Evolutionary conservation across 2,888 invertebrate species (phyloP), one percentile per base, ranked within the genome.

Genomic region (Alloplasta piceator): DNA sequence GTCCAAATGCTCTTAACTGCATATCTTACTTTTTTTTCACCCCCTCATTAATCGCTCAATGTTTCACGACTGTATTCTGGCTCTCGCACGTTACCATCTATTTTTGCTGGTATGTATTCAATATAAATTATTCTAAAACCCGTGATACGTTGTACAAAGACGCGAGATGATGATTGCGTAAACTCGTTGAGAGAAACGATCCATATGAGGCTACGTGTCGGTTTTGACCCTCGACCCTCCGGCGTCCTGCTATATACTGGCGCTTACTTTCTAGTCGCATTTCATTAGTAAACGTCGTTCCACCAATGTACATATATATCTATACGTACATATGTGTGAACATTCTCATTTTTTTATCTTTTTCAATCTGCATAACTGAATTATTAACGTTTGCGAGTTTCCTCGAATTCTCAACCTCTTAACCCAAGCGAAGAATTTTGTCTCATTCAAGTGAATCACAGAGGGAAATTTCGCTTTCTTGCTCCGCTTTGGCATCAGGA

Each of bases 171-270:
- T 6, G 48, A 46, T 82, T 82, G 67, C 82, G 48, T 66, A 82
- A 82, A 36, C 2, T 60, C 71, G 58, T 56, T 78, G 26, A 26
- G 82, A 72, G 70, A 9, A 50, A 43, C 72, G 67, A 83, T 78
- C 74, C 68, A 78, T 80, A 70, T 75, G 71, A 71, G 67, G 67
- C 71, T 67, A 71, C 74, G 71, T 63, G 71, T 67, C 75, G 86
- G 86, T 85, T 89, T 87, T 87, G 88, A 88, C 88, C 88, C 87
- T 86, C 86, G 88, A 88, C 87, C 89, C 85, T 83, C 84, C 83
- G 85, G 80, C 80, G 63, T 81, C 43, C 50, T 81, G 82, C 87
- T 80, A 78, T 84, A 83, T 39, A 36, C 50, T 68, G 76, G 61
- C 76, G 67, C 63, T 74, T 66, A 80, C 82, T 82, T 80, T 82